Evolutionary conservation across 2,797 vertebrate species (phyloP), one percentile per base, ranked within the genome.

Genomic region (Artibeus jamaicensis): DNA sequence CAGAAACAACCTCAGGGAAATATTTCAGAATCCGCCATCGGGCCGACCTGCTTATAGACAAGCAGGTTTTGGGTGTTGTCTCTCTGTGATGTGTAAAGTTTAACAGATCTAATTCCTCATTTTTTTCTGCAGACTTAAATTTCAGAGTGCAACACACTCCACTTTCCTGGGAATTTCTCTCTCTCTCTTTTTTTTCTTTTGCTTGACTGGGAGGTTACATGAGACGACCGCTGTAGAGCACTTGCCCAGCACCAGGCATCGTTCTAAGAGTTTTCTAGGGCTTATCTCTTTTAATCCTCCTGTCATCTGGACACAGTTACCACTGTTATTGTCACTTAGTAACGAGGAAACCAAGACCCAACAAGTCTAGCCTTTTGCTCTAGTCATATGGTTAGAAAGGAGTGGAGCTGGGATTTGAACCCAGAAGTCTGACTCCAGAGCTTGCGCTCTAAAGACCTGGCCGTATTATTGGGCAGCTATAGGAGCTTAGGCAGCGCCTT

Each of bases 11-110:
- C 73, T 81, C 5, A 21, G 39, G 79, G 55, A 90, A 48, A 37
- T 22, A 76, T 55, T 94, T 70, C 86, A 86, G 74, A 90, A 82
- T 42, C 50, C 86, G 8, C 48, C 11, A 37, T 8, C 74, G 32
- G 57, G 44, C 16, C 68, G 39, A 85, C 44, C 26, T 59, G 74
- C 71, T 89, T 29, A 37, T 42, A 62, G 74, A 42, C 18, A 76
- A 46, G 46, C n/a, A 76, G 24, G 19, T 29, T 76, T 57, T 82
- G 46, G 74, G 57, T 9, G 9, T 34, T 22, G 7, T 24, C 26
- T 74, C 24, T 39, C 62, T 71, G 12, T 83, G 76, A 48, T 19
- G 5, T 42, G 29, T 34, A 34, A 87, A 79, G 62, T 74, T 85
- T 29, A 29, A 65, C n/a, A 78, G 37, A 91, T 29, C 11, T 9